Evolutionary conservation across 2,113 vertebrate genomes (phyloP).

Genomic region (Sebastes schlegelii): DNA sequence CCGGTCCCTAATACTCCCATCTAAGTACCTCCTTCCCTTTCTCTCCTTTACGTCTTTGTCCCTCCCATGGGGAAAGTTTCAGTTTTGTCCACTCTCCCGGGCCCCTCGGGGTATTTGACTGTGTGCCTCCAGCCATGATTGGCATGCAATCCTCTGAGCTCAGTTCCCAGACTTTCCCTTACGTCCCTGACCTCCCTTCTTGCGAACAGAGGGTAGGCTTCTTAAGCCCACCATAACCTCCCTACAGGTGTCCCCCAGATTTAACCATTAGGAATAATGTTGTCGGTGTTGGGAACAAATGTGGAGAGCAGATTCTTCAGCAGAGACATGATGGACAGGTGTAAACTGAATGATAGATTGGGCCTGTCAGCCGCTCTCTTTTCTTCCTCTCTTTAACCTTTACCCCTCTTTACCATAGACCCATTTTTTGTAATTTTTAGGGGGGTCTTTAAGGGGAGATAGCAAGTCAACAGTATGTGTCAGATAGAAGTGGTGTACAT

Average conservation of each 20-base stretch:
- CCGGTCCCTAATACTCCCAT: slow-evolving; percentile 27
- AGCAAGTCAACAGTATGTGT: too few species aligned
- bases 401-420: too few species aligned
- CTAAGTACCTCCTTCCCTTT: not conserved
- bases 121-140: slow-evolving; percentile 63
- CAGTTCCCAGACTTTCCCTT: slow-evolving; percentile 42
- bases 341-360: slow-evolving; percentile 26
- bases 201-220: slow-evolving; percentile 7
- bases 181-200: slow-evolving; percentile 51
- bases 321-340: slow-evolving; percentile 40
- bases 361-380: not conserved
- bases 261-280: slow-evolving; percentile 41
- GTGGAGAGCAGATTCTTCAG: slow-evolving; percentile 7
- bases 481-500: too few species aligned
- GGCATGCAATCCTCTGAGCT: slow-evolving; percentile 67
- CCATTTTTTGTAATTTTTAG: too few species aligned
- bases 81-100: slow-evolving; percentile 60
- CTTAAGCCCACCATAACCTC: slow-evolving; percentile 44
- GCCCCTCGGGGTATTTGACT: slow-evolving; percentile 54
- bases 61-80: slow-evolving; percentile 47
- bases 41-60: slow-evolving; percentile 20
- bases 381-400: not conserved
- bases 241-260: slow-evolving; percentile 34
- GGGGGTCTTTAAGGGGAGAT: too few species aligned
- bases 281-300: slow-evolving; percentile 50